These are phyloP conservation scores for Agonopterix alstromeriana DNA, from an alignment of 2,888 invertebrate genomes.

Conservation along the genomic window DNA sequence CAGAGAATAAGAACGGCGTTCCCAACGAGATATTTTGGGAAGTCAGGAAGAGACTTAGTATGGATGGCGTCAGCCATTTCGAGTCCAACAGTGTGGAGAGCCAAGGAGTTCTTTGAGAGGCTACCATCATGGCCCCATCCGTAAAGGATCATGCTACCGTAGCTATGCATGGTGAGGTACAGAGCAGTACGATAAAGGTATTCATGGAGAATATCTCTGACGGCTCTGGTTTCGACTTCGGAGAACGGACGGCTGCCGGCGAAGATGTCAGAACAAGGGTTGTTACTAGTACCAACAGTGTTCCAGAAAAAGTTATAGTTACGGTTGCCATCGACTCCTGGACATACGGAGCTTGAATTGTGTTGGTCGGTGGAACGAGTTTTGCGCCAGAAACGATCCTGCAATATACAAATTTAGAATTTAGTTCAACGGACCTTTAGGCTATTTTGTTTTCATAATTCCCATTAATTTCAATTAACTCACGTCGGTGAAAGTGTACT, in stretches of 20 bases:
- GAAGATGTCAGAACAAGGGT: conserved; percentile 77
- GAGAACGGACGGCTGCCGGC: conserved; percentile 80
- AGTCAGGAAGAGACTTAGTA: conserved; percentile 32
- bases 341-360: conserved; percentile 51
- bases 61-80: conserved; percentile 56
- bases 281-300: conserved; percentile 71
- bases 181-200: conserved; percentile 70
- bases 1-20: conserved; percentile 65
- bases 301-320: conserved; percentile 86
- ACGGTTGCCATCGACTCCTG: conserved; percentile 85
- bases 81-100: conserved; percentile 58
- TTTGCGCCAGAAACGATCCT: conserved; percentile 82
- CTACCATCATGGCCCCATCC: conserved; percentile 80
- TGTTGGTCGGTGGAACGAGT: conserved; percentile 72
- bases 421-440: neutral
- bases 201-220: conserved; percentile 75
- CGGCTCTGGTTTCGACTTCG: conserved; percentile 78
- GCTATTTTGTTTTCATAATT: neutral
- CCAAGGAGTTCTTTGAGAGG: conserved; percentile 63
- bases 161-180: conserved; percentile 86
- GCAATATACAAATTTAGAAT: conserved; percentile 4
- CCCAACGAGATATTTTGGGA: conserved; percentile 70
- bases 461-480: conserved; percentile 23
- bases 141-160: conserved; percentile 81
- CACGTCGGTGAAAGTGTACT: conserved; percentile 65